Percentiles rank a stretch among this genome's conserved stretches.
phyloP scores from a whole-genome alignment of 2,797 vertebrate species.

The Passerculus sandwichensis region DNA sequence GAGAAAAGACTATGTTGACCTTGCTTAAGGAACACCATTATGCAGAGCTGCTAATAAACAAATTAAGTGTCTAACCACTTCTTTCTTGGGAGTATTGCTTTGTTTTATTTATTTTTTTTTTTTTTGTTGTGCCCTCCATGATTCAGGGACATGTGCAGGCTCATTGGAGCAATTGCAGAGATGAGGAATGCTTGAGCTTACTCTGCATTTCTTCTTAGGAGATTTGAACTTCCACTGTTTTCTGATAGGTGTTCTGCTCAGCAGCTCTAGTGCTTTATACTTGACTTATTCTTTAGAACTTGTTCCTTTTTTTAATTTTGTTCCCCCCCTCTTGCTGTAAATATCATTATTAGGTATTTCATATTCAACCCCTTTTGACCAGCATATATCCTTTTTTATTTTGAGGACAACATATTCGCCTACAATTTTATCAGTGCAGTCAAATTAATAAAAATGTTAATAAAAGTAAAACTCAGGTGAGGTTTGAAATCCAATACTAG shows the following conservation, averaged over 20 bases:
- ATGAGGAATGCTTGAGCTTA: neutral
- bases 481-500: slow-evolving; percentile 5
- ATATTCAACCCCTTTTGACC: neutral
- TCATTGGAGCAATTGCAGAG: fast-evolving
- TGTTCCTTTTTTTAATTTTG: neutral
- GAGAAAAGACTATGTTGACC: neutral
- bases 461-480: neutral
- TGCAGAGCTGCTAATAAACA: neutral
- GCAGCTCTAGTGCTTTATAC: neutral
- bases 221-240: neutral
- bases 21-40: fast-evolving
- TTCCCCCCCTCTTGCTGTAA: fast-evolving
- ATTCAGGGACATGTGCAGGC: neutral
- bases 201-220: neutral
- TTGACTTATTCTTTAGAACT: neutral
- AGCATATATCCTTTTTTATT: neutral
- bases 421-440: neutral
- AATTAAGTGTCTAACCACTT: neutral
- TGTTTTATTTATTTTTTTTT: neutral
- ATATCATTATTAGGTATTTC: neutral
- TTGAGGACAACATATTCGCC: neutral
- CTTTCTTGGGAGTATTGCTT: neutral
- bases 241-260: neutral
- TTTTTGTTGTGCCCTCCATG: neutral
- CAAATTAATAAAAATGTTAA: neutral